phyloP scores from a whole-genome alignment of 2,797 vertebrate species.

The Rhincodon typus region DNA sequence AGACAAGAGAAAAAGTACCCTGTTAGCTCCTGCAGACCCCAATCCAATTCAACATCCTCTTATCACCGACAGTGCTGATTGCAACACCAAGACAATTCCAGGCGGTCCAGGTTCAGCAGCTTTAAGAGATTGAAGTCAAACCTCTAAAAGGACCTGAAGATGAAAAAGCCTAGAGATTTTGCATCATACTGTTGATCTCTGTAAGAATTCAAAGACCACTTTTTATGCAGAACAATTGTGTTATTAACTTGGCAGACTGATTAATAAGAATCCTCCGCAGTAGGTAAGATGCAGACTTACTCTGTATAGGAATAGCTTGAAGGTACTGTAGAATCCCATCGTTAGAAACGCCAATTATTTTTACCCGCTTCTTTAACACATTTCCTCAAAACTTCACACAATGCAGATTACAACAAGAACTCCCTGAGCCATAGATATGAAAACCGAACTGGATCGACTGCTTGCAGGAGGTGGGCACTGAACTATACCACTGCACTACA shows the following conservation, averaged over 20 bases:
- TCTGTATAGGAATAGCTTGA: constrained; percentile 27
- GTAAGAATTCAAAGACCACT: background rate
- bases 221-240: background rate
- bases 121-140: background rate
- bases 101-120: background rate
- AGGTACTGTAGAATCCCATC: constrained; percentile 30
- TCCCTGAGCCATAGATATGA: background rate
- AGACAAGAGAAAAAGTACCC: background rate
- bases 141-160: background rate
- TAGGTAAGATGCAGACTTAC: constrained; percentile 15
- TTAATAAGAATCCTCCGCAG: background rate
- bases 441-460: background rate
- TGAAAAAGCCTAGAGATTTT: background rate
- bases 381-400: constrained; percentile 18
- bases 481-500: constrained; percentile 19
- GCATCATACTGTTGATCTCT: no score
- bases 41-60: background rate
- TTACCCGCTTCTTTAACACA: background rate
- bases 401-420: background rate
- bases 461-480: constrained; percentile 10
- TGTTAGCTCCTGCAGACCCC: no score
- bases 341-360: background rate
- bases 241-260: background rate
- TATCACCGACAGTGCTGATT: background rate
- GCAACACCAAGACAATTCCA: background rate